Evolutionary conservation across 2,888 invertebrate genomes (phyloP).

Genomic region (Notodonta ziczac): DNA sequence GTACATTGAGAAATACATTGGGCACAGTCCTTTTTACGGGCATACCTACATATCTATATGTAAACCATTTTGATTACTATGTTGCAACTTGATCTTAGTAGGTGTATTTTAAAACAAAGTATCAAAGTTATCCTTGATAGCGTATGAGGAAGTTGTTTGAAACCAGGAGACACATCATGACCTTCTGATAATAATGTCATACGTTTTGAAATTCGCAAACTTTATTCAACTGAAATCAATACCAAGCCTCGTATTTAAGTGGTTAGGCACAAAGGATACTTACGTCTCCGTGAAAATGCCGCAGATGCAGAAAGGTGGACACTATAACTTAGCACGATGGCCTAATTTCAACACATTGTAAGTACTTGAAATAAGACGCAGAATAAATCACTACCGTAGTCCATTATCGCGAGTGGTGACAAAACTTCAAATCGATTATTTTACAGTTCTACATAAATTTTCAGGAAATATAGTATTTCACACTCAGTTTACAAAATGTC

Average conservation of each 20-base stretch:
- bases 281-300: conserved; percentile 37
- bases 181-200: conserved; percentile 42
- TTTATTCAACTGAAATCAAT: conserved; percentile 36
- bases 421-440: conserved; percentile 72
- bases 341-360: conserved; percentile 59
- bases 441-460: conserved; percentile 54
- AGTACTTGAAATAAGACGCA: conserved; percentile 67
- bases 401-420: conserved; percentile 65
- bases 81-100: no score
- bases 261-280: conserved; percentile 33
- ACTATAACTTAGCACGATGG: conserved; percentile 54
- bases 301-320: conserved; percentile 32
- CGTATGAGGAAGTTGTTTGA: conserved; percentile 36
- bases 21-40: no score
- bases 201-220: conserved; percentile 17
- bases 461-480: conserved; percentile 51
- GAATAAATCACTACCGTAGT: conserved; percentile 66
- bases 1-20: no score
- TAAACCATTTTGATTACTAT: no score
- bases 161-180: conserved; percentile 49
- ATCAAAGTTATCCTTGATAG: conserved; percentile 7
- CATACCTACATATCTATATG: neutral
- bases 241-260: conserved; percentile 12
- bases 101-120: neutral
- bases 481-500: conserved; percentile 65